A percentile compares a stretch with the other conserved stretches of the same genome.
These are phyloP conservation scores for Plectrocnemia conspersa DNA, from an alignment of 1,140 invertebrate species.

Conservation along the genomic window DNA sequence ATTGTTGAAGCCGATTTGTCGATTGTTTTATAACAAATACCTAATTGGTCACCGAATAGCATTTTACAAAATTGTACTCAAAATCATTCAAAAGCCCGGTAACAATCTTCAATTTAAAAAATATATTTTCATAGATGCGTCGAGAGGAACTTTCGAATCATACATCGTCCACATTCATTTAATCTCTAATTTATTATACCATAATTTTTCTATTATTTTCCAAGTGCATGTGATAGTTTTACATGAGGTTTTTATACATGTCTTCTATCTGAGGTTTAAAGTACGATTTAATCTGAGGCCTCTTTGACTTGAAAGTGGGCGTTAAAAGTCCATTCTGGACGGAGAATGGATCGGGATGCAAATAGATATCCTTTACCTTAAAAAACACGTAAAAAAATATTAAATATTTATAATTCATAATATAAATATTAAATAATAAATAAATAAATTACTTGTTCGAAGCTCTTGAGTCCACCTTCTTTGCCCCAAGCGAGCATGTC, in stretches of 20 bases:
- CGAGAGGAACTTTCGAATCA: too few relatives aligned
- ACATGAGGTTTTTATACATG: constrained; percentile 66
- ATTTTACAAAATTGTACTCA: too few relatives aligned
- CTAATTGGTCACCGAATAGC: too few relatives aligned
- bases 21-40: too few relatives aligned
- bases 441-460: constrained; percentile 77
- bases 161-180: too few relatives aligned
- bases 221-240: neutral
- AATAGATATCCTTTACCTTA: constrained; percentile 91
- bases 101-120: too few relatives aligned
- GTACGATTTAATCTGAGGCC: constrained; percentile 82
- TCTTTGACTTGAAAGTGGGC: constrained; percentile 93
- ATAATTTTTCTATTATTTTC: neutral
- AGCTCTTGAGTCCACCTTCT: constrained; percentile 86
- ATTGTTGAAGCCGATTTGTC: too few relatives aligned
- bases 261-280: constrained; percentile 88
- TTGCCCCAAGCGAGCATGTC: constrained; percentile 86
- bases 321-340: constrained; percentile 95
- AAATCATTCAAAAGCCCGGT: too few relatives aligned
- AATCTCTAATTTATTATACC: neutral
- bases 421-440: constrained; percentile 14
- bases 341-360: constrained; percentile 91
- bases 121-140: too few relatives aligned
- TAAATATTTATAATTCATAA: neutral
- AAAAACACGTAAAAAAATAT: too few relatives aligned